Conservation (phyloP, 2,797 vertebrate species). For the Rhodeus uyekii region DNA sequence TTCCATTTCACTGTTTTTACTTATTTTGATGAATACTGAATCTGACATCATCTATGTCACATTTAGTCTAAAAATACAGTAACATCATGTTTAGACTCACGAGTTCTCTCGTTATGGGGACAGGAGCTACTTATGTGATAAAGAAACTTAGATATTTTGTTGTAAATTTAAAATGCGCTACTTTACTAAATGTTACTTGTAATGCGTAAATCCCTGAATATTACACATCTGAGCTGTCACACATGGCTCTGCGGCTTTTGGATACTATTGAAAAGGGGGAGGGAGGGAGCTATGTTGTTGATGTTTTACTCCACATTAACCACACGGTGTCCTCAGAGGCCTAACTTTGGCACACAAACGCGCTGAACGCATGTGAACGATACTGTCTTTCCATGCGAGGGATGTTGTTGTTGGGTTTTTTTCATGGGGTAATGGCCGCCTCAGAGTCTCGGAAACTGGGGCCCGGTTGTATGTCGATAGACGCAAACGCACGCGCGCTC, state of each 20-base stretch:
- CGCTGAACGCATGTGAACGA: background rate
- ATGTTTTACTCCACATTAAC: conserved; percentile 29
- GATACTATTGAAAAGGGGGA: background rate
- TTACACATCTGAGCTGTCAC: background rate
- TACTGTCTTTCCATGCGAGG: background rate
- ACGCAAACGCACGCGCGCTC: conserved; percentile 3
- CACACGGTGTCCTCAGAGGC: conserved; percentile 49
- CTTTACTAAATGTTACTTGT: background rate
- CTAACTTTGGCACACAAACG: background rate
- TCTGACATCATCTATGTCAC: too few relatives aligned
- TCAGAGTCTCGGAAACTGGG: background rate
- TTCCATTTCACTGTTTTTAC: too few relatives aligned
- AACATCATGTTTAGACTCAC: too few relatives aligned
- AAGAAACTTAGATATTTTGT: background rate
- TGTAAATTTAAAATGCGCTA: background rate
- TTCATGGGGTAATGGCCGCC: conserved; percentile 33
- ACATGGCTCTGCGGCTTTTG: background rate
- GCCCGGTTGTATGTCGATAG: background rate
- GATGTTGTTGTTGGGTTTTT: background rate
- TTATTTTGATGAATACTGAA: too few relatives aligned
- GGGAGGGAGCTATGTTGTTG: conserved; percentile 14
- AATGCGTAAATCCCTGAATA: background rate
- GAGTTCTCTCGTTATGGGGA: background rate
- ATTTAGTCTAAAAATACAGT: too few relatives aligned
- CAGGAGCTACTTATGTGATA: background rate